Base-by-base conservation (phyloP, 2,888 invertebrate genomes). In the Proisotoma minuta region DNA sequence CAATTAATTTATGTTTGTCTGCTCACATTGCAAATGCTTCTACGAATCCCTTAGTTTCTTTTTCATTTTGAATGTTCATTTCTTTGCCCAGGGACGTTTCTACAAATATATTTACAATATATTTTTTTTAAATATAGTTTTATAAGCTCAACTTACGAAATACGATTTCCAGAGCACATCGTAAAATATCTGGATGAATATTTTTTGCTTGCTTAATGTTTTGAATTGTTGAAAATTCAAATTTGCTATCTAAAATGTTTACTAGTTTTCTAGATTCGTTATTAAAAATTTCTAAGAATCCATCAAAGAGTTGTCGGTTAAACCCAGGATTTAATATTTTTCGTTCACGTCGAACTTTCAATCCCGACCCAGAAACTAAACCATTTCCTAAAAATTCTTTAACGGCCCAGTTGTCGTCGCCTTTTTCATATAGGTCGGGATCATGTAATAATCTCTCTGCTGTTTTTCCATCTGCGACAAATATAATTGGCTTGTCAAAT, bases 241-340 rank as follows among this genome's bases (percentile, higher is more conserved):
- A 43, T 20, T 43, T 43, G 10, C 20, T 43, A n/a, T 43, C 43
- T 20, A 43, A n/a, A 43, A 43, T 43, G 5, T n/a, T 4, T 20
- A 43, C 15, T 4, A 43, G 43, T 43, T 43, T 43, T 43, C 43
- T 43, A n/a, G 43, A 43, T n/a, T 43, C 43, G 15, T 43, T 43
- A 24, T 49, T 49, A n/a, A 49, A 49, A n/a, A 49, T 22, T 5
- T 49, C 26, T 10, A 49, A 5, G 23, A 49, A 49, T 49, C 49
- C 49, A 8, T 22, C 49, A 49, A 49, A 49, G 5, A 23, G n/a
- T 24, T 49, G 49, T 5, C 22, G 26, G 15, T 24, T 24, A 24
- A 49, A 49, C 23, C 22, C 49, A 5, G 49, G 49, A 49, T 49
- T 49, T 4, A 49, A n/a, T 5, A 49, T 10, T 24, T 49, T 49